Evolutionary conservation across 1,140 invertebrate species (phyloP).

Genomic region (Planococcus citri): DNA sequence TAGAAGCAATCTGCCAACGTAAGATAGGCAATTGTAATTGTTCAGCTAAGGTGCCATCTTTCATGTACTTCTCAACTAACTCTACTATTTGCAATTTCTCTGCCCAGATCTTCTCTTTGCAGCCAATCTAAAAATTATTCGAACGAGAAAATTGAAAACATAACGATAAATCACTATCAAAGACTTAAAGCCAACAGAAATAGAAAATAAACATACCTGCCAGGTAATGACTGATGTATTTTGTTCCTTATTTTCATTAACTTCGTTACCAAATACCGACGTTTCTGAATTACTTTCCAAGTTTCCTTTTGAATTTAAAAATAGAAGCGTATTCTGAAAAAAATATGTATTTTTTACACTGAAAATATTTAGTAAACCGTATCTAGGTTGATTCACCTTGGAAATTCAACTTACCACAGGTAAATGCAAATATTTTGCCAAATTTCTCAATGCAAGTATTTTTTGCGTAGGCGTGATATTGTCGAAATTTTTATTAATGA

Average conservation of each 20-base stretch:
- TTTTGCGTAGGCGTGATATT: conserved; percentile 37
- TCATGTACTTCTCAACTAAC: conserved; percentile 44
- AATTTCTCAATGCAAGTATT: conserved; percentile 38
- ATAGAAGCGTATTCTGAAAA: background rate
- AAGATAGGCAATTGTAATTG: conserved; percentile 47
- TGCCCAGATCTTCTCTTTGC: conserved; percentile 46
- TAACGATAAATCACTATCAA: no score
- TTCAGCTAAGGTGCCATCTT: conserved; percentile 48
- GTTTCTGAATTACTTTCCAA: background rate
- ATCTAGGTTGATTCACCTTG: no score
- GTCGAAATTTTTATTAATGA: conserved; percentile 37
- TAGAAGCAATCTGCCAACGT: conserved; percentile 46
- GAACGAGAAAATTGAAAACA: no score
- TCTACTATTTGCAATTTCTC: conserved; percentile 42
- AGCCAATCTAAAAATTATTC: conserved; percentile 43
- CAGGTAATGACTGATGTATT: background rate
- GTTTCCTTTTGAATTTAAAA: background rate
- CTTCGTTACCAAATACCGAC: background rate
- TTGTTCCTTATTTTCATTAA: background rate
- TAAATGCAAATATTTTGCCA: conserved; percentile 25
- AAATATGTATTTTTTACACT: no score
- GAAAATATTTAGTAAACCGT: no score
- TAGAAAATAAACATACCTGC: background rate
- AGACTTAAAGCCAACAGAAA: background rate
- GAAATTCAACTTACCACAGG: conserved; percentile 29